These are phyloP conservation scores for Lepidurus couesii DNA, from an alignment of 1,140 invertebrate species.

Conservation along the genomic window DNA sequence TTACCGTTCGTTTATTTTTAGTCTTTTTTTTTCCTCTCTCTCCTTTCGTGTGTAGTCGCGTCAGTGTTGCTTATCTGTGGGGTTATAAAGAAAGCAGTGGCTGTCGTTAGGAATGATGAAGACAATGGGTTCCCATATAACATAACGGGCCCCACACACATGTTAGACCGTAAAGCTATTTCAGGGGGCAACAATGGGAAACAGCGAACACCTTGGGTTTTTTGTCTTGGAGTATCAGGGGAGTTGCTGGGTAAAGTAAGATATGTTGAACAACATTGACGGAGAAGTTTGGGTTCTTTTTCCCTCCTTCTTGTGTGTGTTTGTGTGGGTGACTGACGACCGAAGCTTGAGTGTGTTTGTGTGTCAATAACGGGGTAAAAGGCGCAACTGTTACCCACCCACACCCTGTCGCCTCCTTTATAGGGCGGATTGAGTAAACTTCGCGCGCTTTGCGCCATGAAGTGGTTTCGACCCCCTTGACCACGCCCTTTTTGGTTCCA, in stretches of 20 bases:
- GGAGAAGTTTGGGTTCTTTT: too few relatives aligned
- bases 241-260: background rate
- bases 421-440: too few relatives aligned
- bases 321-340: background rate
- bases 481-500: too few relatives aligned
- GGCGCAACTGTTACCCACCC: background rate
- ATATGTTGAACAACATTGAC: background rate
- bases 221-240: background rate
- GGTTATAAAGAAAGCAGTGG: background rate
- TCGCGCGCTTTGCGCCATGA: too few relatives aligned
- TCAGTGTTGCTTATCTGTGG: too few relatives aligned
- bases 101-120: background rate
- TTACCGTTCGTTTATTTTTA: background rate
- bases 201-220: background rate
- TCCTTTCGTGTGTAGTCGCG: background rate
- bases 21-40: background rate
- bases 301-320: too few relatives aligned
- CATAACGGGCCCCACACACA: background rate
- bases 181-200: background rate
- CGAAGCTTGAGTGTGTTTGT: background rate
- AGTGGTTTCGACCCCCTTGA: too few relatives aligned
- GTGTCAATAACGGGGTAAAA: slow-evolving; percentile 11
- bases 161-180: background rate
- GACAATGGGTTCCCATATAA: background rate
- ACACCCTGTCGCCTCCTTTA: too few relatives aligned